Base-by-base conservation (phyloP, 2,888 invertebrate species). In the Agriopis aurantiaria region DNA sequence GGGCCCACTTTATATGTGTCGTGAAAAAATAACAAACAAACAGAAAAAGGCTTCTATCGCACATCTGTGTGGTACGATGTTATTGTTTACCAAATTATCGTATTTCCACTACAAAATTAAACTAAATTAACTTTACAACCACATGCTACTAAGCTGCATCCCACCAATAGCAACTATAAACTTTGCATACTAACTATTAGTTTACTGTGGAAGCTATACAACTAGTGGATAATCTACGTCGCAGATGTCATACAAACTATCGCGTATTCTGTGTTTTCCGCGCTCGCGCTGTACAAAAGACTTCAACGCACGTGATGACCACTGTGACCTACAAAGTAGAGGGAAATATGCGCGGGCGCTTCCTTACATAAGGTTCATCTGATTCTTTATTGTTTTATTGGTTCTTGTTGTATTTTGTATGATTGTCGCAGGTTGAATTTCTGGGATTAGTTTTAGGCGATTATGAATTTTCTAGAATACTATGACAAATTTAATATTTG, bases 281-380 rank as follows among this genome's bases (percentile, higher is more conserved):
- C 33, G 17, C 46, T 9, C 40, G 33, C 59, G 40, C 55, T 58
- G 55, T 65, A 71, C 65, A 71, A 64, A 71, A 73, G 75, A 75
- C 62, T 46, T 73, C 60, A 73, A 75, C 75, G 72, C 68, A 41
- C 72, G 59, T 53, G 56, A 60, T 51, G 45, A 43, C 8, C 33
- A 3, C 40, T 0, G 40, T 65, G 69, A 64, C 68, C 61, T 53
- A 70, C 63, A 60, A 59, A 68, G 5, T 11, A 5, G 17, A 45
- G 9, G 45, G 40, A 59, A 53, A 40, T 65, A 58, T 57, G 52
- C 48, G 41, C 48, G 17, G 45, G 52, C 58, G 58, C 65, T 46
- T 52, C 45, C 65, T 65, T 41, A 58, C 58, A 51, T 51, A 57
- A 64, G 41, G 41, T 17, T 53, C 9, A 49, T 17, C 48, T 56